Evolutionary conservation across 2,888 invertebrate genomes (phyloP).

Genomic region (Unio pictorum): DNA sequence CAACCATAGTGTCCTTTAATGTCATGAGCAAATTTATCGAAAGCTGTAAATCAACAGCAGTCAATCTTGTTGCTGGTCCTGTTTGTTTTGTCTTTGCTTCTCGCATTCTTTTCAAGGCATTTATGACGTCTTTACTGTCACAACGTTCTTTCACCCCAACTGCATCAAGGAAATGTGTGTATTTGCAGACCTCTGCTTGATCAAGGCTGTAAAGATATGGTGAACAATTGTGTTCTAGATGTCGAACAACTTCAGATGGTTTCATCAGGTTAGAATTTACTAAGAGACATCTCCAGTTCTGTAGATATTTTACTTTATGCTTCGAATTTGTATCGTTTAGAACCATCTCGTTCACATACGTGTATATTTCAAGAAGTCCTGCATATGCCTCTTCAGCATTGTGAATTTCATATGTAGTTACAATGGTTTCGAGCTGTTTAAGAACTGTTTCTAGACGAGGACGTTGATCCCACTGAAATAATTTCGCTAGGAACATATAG

Average conservation of each 20-base stretch:
- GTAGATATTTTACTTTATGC: too few relatives aligned
- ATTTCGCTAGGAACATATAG: not conserved
- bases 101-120: conserved; percentile 8
- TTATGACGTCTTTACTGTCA: conserved; percentile 9
- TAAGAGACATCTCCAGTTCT: conserved; percentile 4
- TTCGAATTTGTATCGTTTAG: too few relatives aligned
- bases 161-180: conserved; percentile 5
- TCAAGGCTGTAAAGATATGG: conserved; percentile 17
- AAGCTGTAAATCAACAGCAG: conserved; percentile 8
- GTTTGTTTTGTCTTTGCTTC: not conserved
- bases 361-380: conserved; percentile 18
- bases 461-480: conserved; percentile 4
- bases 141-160: conserved; percentile 20
- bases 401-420: conserved; percentile 10
- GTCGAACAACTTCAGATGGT: conserved; percentile 13
- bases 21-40: conserved; percentile 19
- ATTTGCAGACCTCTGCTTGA: not conserved
- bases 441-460: conserved; percentile 18
- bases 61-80: not conserved
- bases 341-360: not conserved
- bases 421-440: conserved; percentile 15
- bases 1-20: conserved; percentile 8
- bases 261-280: conserved; percentile 10
- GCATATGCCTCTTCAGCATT: conserved; percentile 12
- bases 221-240: conserved; percentile 10